These are phyloP conservation scores for Phylloscopus collybita DNA, from an alignment of 2,797 vertebrate species.

Conservation along the genomic window DNA sequence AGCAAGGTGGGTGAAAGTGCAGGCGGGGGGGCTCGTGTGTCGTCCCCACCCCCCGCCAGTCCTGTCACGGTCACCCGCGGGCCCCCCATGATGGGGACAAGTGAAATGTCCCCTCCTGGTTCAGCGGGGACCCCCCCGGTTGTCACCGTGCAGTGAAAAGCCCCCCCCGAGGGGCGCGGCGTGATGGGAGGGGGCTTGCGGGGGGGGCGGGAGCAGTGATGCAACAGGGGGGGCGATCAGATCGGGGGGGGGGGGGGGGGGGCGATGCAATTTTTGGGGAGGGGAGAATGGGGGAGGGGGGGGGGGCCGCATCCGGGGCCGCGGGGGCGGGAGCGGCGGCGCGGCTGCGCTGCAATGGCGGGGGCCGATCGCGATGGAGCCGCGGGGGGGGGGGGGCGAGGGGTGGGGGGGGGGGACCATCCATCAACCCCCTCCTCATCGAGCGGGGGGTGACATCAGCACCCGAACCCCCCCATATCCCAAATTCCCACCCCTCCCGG, in stretches of 20 bases:
- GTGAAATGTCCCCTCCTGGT: not conserved
- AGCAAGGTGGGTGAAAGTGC: not conserved
- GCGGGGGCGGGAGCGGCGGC: too few species aligned
- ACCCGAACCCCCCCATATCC: not conserved
- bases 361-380: not conserved
- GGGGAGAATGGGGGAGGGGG: too few species aligned
- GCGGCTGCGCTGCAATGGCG: not conserved
- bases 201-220: too few species aligned
- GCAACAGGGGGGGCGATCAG: too few species aligned
- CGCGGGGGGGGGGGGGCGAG: not conserved
- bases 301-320: too few species aligned
- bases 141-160: not conserved
- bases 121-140: not conserved
- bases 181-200: too few species aligned
- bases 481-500: too few species aligned
- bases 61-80: not conserved
- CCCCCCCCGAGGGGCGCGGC: not conserved
- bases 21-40: too few species aligned
- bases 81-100: not conserved
- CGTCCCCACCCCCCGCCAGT: too few species aligned
- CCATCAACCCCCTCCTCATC: not conserved
- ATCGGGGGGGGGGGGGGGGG: too few species aligned
- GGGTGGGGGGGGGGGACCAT: not conserved
- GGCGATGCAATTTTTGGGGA: too few species aligned
- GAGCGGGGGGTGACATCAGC: not conserved